Conservation (phyloP, 2,888 invertebrate species). For the Liopterus haemorrhoidalis region DNA sequence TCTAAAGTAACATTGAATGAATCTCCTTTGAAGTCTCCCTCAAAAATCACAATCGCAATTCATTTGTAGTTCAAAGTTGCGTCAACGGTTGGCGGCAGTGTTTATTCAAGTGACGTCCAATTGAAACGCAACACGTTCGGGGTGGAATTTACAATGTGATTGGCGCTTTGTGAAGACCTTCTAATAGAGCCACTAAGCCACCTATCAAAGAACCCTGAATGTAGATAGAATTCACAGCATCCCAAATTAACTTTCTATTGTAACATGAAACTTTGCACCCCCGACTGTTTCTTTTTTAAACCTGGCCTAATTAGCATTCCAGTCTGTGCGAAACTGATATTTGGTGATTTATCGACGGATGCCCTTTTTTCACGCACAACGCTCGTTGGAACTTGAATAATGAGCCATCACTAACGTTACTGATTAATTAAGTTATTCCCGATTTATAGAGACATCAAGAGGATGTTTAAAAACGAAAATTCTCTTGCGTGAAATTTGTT, state of each 20-base stretch:
- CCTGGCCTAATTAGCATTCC: constrained; percentile 18
- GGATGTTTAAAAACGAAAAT: no score
- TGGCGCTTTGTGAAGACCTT: constrained; percentile 40
- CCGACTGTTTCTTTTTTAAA: background rate
- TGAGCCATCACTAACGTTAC: no score
- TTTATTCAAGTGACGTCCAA: constrained; percentile 40
- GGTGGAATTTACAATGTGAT: constrained; percentile 47
- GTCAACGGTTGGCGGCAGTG: constrained; percentile 31
- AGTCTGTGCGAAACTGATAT: constrained; percentile 11
- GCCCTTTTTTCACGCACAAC: no score
- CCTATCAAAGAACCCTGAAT: constrained; percentile 11
- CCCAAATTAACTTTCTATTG: constrained; percentile 23
- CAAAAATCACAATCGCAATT: constrained; percentile 23
- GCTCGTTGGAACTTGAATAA: no score
- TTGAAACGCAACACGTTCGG: constrained; percentile 41
- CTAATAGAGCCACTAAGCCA: constrained; percentile 21
- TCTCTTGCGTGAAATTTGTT: no score
- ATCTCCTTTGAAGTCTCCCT: no score
- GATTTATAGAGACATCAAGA: no score
- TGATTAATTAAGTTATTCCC: no score
- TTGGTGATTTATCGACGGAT: constrained; percentile 16
- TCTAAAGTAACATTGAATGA: no score
- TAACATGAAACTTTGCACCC: background rate
- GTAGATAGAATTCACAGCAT: constrained; percentile 10
- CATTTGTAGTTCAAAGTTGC: constrained; percentile 31